Percentiles rank a stretch among this genome's conserved stretches.
These are phyloP conservation scores for Laspeyria flexula DNA, from an alignment of 2,888 invertebrate genomes.

Conservation along the genomic window DNA sequence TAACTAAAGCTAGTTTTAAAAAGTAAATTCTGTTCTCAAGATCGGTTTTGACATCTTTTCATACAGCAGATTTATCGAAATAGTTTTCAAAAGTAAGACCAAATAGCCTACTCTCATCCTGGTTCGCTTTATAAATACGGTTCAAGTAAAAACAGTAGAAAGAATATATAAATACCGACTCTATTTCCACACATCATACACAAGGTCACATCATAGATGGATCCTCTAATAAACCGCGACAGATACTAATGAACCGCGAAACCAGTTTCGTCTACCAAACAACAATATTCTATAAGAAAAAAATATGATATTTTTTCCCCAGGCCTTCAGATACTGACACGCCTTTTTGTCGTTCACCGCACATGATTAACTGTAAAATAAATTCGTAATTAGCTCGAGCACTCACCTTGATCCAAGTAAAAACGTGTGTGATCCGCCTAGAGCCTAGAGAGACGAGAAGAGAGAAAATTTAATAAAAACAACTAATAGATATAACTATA, in stretches of 20 bases:
- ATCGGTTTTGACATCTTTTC: no score
- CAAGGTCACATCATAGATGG: not conserved
- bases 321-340: slow-evolving; percentile 30
- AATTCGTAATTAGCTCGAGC: slow-evolving; percentile 32
- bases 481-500: not conserved
- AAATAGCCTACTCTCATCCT: no score
- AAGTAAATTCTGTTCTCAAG: no score
- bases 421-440: slow-evolving; percentile 16
- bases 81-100: no score
- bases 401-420: slow-evolving; percentile 35
- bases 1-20: no score
- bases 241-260: slow-evolving; percentile 3
- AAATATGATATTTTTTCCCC: not conserved
- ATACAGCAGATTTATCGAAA: no score
- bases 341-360: slow-evolving; percentile 27
- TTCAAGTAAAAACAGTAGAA: not conserved
- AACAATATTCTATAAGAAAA: not conserved
- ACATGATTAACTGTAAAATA: slow-evolving; percentile 40
- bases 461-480: not conserved
- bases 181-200: not conserved
- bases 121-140: not conserved
- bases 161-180: not conserved
- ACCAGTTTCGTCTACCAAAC: slow-evolving; percentile 7
- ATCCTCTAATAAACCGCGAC: slow-evolving; percentile 4
- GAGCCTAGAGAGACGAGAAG: not conserved